Evolutionary conservation across 2,888 invertebrate genomes (phyloP).

Genomic region (Hypomecis punctinalis): DNA sequence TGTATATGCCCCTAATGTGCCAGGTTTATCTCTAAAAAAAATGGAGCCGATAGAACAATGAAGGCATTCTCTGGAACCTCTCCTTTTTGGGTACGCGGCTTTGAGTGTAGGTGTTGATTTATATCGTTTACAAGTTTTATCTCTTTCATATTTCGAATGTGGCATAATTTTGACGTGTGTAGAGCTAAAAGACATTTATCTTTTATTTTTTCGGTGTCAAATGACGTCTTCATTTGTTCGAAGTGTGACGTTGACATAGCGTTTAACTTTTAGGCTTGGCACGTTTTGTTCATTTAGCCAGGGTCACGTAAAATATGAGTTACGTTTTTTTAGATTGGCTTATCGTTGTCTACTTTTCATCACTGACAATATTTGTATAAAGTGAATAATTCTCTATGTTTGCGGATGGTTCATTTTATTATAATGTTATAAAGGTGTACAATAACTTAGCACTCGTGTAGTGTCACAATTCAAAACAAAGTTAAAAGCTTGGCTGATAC

Average conservation of each 20-base stretch:
- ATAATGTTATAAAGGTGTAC: too few species aligned
- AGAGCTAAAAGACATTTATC: not conserved
- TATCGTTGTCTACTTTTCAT: not conserved
- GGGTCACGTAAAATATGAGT: constrained; percentile 2
- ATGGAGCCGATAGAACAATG: constrained; percentile 57
- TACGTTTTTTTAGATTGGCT: not conserved
- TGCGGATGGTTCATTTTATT: too few species aligned
- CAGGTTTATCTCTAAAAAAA: constrained; percentile 57
- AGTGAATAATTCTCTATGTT: too few species aligned
- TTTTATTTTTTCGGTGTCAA: constrained; percentile 16
- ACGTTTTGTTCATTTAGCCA: constrained; percentile 15
- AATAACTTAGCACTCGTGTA: too few species aligned
- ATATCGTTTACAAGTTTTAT: constrained; percentile 40
- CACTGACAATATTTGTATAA: not conserved
- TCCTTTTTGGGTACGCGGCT: constrained; percentile 38
- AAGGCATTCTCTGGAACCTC: constrained; percentile 49
- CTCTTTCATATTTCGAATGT: constrained; percentile 34
- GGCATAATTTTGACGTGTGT: constrained; percentile 39
- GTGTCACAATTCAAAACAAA: too few species aligned
- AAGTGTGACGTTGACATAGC: not conserved
- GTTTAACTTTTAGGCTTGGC: constrained; percentile 3
- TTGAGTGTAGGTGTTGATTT: constrained; percentile 50
- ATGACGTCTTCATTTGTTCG: constrained; percentile 23
- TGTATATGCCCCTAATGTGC: constrained; percentile 46
- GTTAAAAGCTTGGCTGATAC: too few species aligned